Percentiles rank a stretch among this genome's conserved stretches.
These are phyloP conservation scores for Aricia artaxerxes DNA, from an alignment of 2,888 invertebrate species.

Conservation along the genomic window DNA sequence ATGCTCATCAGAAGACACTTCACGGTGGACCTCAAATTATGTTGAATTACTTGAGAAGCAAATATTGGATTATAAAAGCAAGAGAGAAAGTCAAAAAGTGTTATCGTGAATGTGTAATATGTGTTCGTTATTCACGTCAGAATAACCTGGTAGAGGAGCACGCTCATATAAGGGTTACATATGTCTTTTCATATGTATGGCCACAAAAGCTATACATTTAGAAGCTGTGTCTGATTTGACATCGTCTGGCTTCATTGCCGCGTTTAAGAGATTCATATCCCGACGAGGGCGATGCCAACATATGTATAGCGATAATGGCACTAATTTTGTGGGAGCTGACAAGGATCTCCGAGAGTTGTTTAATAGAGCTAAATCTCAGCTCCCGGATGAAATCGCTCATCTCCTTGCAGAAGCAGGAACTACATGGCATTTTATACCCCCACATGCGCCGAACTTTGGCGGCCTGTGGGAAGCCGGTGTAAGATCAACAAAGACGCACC, in stretches of 20 bases:
- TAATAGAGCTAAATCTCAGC: background rate
- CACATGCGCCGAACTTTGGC: slow-evolving; percentile 40
- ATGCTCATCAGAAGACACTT: too few species aligned
- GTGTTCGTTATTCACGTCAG: too few species aligned
- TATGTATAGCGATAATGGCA: slow-evolving; percentile 39
- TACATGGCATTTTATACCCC: slow-evolving; percentile 43
- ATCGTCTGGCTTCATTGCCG: slow-evolving; percentile 33
- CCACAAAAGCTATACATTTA: slow-evolving; percentile 13
- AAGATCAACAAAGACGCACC: slow-evolving; percentile 32
- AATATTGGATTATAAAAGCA: too few species aligned
- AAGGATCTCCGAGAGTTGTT: slow-evolving; percentile 1
- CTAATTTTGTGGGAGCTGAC: slow-evolving; percentile 13
- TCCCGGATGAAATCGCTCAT: background rate
- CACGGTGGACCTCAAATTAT: too few species aligned
- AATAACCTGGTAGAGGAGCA: slow-evolving; percentile 20
- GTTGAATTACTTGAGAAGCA: too few species aligned
- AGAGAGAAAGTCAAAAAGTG: too few species aligned
- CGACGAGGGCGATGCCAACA: slow-evolving; percentile 34
- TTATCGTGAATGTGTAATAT: too few species aligned
- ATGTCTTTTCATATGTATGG: slow-evolving; percentile 34
- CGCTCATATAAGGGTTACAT: slow-evolving; percentile 34
- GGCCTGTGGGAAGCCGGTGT: slow-evolving; percentile 44
- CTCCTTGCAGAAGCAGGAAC: background rate
- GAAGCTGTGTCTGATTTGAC: slow-evolving; percentile 10
- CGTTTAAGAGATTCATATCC: slow-evolving; percentile 34